phyloP scores from a whole-genome alignment of 1,140 invertebrate genomes.

The Pollicipes pollicipes region DNA sequence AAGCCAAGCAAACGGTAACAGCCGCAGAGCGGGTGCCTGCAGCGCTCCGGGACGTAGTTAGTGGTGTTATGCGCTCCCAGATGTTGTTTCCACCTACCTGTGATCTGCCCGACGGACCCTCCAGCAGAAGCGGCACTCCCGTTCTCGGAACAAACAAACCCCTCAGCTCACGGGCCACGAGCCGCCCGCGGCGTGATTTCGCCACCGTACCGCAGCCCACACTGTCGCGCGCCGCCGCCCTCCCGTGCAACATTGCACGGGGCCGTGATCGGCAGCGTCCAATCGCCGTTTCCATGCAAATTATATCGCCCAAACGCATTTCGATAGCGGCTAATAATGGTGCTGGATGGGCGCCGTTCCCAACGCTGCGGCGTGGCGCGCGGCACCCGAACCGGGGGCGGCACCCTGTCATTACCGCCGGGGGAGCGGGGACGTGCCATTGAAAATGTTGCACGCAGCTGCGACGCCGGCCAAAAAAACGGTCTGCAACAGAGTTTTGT shows the following conservation, averaged over 20 bases:
- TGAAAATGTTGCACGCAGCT: not conserved
- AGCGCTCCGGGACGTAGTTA: too few relatives aligned
- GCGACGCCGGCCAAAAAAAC: not conserved
- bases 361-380: not conserved
- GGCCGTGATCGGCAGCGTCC: not conserved
- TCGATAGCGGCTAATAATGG: not conserved
- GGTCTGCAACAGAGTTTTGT: not conserved
- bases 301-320: conserved; percentile 1
- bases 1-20: too few relatives aligned
- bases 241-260: not conserved
- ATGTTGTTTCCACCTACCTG: too few relatives aligned
- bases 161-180: not conserved
- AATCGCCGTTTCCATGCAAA: not conserved
- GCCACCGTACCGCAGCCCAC: not conserved
- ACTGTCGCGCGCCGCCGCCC: not conserved
- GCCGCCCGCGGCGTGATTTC: not conserved
- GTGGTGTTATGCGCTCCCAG: too few relatives aligned
- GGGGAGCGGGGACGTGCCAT: not conserved
- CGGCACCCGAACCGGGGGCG: too few relatives aligned
- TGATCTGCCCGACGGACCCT: too few relatives aligned
- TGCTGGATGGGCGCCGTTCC: not conserved
- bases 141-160: too few relatives aligned
- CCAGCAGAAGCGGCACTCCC: too few relatives aligned
- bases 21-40: too few relatives aligned
- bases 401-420: not conserved